phyloP scores from a whole-genome alignment of 2,797 vertebrate genomes.

The Leontopithecus rosalia region DNA sequence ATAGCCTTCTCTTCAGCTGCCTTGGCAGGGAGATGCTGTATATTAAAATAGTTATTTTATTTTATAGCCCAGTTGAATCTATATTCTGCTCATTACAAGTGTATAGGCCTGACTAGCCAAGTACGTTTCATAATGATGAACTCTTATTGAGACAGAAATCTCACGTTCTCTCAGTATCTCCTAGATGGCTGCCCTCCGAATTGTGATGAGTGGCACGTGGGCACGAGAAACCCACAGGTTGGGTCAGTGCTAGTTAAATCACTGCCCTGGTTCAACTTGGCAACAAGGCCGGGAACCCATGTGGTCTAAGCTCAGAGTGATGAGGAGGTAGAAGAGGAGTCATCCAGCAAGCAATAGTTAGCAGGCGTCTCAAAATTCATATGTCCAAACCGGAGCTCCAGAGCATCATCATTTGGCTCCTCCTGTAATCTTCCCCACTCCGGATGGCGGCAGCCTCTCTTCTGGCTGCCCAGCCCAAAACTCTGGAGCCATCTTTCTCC shows the following conservation, averaged over 20 bases:
- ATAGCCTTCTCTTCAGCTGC: slow-evolving; percentile 69
- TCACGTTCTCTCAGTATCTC: background rate
- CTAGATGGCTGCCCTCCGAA: background rate
- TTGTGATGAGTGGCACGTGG: background rate
- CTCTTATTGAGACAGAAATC: slow-evolving; percentile 26
- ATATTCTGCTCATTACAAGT: slow-evolving; percentile 69
- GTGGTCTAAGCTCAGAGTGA: background rate
- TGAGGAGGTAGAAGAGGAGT: background rate
- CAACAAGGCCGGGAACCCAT: background rate
- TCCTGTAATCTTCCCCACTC: background rate
- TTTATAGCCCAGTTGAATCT: slow-evolving; percentile 75
- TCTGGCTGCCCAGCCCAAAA: background rate
- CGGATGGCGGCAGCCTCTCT: background rate
- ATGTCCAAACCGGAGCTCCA: background rate
- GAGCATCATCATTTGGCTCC: no score
- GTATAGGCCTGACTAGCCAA: slow-evolving; percentile 38
- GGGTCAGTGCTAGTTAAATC: background rate
- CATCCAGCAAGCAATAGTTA: background rate
- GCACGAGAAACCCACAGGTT: background rate
- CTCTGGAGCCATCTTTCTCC: background rate
- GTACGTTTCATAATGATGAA: background rate
- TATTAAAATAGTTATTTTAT: slow-evolving; percentile 78
- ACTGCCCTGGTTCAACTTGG: background rate
- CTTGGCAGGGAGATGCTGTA: slow-evolving; percentile 72
- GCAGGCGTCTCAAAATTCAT: background rate